Base-by-base conservation (phyloP, 2,888 invertebrate genomes). In the Oxycera nigricornis region DNA sequence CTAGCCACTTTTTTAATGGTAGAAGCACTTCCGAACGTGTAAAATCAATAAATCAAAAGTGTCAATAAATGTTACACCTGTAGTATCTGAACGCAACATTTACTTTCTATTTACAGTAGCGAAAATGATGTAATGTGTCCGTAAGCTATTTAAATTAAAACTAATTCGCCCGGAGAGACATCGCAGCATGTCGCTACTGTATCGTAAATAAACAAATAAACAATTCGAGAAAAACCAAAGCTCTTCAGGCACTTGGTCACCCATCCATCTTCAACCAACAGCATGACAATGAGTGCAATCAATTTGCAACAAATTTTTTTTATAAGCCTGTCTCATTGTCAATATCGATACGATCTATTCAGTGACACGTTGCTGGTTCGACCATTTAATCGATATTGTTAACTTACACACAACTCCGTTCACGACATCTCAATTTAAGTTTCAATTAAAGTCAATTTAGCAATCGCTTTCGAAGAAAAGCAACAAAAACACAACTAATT, bases 381-480 rank as follows among this genome's bases (percentile, higher is more conserved):
- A 46, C 17, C 46, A 24, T 55, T 55, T 55, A 55, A 24, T 20
- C 22, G 35, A 62, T 46, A 46, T 14, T 24, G 57, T 26, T 26
- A 24, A 26, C 26, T 22, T 62, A 62, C 24, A 55, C 17, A 20
- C 46, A 9, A 62, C 22, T 31, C 39, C 67, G 39, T 24, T 41
- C 67, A 67, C 22, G 67, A 67, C n/a, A 28, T 46, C 67, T 67
- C 67, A 41, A 67, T 67, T 67, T 41, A 41, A 26, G 24, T 28
- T 24, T 67, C 67, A n/a, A 67, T 67, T 67, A 67, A 62, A 67
- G 46, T 67, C 67, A 67, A 67, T 46, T 62, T 59, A 28, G 30
- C n/a, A 24, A 55, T 22, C n/a, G n/a, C 46, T 46, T 46, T 46
- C 20, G 20, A 6, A 22, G 22, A 55, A 55, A 55, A 55, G 22